Conservation (phyloP, 2,797 vertebrate genomes). For the Ceryle rudis region DNA sequence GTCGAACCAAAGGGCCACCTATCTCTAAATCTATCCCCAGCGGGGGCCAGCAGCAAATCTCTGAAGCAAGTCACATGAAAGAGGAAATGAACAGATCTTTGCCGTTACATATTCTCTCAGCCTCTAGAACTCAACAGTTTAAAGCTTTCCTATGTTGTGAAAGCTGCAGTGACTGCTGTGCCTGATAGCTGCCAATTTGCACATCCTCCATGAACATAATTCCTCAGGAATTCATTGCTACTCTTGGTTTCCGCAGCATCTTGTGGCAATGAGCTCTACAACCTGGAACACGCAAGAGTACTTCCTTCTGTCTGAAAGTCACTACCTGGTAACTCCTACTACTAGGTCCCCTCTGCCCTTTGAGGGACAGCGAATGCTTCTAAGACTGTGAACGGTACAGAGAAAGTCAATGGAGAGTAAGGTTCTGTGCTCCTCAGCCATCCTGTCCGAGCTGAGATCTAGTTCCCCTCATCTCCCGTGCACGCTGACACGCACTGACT, state of each 20-base stretch:
- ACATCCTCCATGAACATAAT: not conserved
- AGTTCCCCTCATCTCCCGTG: rapidly evolving
- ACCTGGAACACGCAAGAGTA: not conserved
- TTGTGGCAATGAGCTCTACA: not conserved
- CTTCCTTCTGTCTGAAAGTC: not conserved
- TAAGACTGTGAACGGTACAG: not conserved
- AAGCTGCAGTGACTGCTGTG: not conserved
- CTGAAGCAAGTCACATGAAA: not conserved
- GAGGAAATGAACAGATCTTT: not conserved
- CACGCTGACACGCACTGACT: rapidly evolving
- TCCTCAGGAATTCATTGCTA: not conserved
- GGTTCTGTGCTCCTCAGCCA: not conserved
- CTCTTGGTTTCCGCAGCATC: not conserved
- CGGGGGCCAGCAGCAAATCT: not conserved
- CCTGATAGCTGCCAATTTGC: not conserved
- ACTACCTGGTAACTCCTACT: not conserved
- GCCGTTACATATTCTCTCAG: not conserved
- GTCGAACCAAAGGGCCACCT: not conserved
- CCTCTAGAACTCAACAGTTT: not conserved
- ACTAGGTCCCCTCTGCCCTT: not conserved
- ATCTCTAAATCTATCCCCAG: not conserved
- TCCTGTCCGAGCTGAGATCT: not conserved
- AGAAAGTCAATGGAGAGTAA: not conserved
- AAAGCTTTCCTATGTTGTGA: not conserved
- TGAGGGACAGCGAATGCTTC: not conserved